Evolutionary conservation across 2,797 vertebrate genomes (phyloP).

Genomic region (Liasis olivaceus): DNA sequence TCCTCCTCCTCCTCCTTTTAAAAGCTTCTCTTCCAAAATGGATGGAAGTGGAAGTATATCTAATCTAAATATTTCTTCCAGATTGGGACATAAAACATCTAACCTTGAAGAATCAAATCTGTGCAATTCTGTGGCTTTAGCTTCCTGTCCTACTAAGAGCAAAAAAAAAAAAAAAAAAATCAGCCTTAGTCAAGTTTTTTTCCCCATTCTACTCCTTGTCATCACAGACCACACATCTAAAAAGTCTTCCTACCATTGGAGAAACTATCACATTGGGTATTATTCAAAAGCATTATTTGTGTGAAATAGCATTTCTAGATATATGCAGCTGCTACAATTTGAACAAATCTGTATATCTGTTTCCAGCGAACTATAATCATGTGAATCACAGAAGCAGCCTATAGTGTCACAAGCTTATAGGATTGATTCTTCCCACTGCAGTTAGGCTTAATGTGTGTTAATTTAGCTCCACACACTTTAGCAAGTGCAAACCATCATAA

Average conservation of each 20-base stretch:
- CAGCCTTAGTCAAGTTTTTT: neutral
- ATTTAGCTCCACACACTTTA: neutral
- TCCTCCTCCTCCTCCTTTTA: neutral
- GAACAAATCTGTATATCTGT: neutral
- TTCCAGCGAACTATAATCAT: neutral
- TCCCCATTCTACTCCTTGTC: neutral
- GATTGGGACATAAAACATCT: neutral
- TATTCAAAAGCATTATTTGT: neutral
- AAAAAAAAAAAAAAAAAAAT: neutral
- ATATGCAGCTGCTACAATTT: neutral
- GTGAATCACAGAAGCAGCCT: neutral
- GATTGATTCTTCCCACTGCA: neutral
- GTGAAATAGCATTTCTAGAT: neutral
- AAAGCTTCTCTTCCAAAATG: neutral
- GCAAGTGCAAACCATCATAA: neutral
- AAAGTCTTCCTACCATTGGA: neutral
- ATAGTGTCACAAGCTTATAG: neutral
- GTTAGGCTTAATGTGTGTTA: neutral
- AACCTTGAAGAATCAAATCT: neutral
- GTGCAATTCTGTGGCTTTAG: neutral
- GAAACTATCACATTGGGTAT: neutral
- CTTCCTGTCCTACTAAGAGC: neutral
- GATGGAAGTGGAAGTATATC: neutral
- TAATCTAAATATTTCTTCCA: neutral
- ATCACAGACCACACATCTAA: neutral